Evolutionary conservation across 1,140 invertebrate genomes (phyloP).

Genomic region (Contarinia nasturtii): DNA sequence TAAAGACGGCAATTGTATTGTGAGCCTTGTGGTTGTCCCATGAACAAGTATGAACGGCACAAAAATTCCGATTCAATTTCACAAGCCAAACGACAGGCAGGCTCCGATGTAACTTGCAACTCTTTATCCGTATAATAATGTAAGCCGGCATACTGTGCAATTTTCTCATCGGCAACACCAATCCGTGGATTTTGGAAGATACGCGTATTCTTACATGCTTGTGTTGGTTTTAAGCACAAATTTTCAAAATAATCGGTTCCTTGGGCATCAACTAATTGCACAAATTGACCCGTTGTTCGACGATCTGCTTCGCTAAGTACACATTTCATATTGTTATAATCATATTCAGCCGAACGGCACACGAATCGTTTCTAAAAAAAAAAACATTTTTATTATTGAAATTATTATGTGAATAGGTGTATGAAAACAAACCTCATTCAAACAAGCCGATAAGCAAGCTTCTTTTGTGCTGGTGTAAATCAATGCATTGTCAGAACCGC

Average conservation of each 20-base stretch:
- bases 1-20: slow-evolving; percentile 81
- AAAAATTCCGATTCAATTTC: slow-evolving; percentile 85
- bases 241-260: slow-evolving; percentile 93
- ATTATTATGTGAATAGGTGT: neutral
- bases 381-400: neutral
- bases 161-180: slow-evolving; percentile 73
- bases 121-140: slow-evolving; percentile 91
- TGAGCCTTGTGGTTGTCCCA: slow-evolving; percentile 48
- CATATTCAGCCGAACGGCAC: slow-evolving; percentile 82
- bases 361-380: slow-evolving; percentile 56
- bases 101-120: slow-evolving; percentile 63
- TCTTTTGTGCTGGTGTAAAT: slow-evolving; percentile 89
- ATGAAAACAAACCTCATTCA: slow-evolving; percentile 54
- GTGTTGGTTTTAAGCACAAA: slow-evolving; percentile 69
- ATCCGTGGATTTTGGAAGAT: slow-evolving; percentile 61
- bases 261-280: slow-evolving; percentile 71
- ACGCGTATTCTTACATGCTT: slow-evolving; percentile 63
- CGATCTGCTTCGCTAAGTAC: slow-evolving; percentile 76
- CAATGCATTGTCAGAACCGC: slow-evolving; percentile 73
- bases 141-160: slow-evolving; percentile 74
- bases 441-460: slow-evolving; percentile 74
- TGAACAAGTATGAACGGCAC: slow-evolving; percentile 75
- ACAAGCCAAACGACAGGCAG: slow-evolving; percentile 70
- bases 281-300: slow-evolving; percentile 60
- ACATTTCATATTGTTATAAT: slow-evolving; percentile 80